Percentiles rank a stretch among this genome's conserved stretches.
Conservation (phyloP, 2,888 invertebrate genomes). For the Leptinotarsa juncta region DNA sequence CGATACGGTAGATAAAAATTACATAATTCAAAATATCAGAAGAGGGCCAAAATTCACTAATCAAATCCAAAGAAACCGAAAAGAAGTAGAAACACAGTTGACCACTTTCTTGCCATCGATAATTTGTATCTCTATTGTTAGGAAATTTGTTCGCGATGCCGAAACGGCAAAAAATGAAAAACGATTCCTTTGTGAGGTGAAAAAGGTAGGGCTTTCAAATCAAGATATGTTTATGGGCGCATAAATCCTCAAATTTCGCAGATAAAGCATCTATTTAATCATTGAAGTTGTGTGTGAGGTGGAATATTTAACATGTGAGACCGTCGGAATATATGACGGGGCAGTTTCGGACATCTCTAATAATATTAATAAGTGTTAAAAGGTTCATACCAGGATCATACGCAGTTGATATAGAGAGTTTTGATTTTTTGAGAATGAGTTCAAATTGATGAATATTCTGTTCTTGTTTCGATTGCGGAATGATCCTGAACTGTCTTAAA, state of each 20-base stretch:
- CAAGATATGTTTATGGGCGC: constrained; percentile 28
- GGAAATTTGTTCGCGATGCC: constrained; percentile 27
- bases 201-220: constrained; percentile 27
- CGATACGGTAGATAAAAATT: neutral
- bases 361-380: too few relatives aligned
- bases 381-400: too few relatives aligned
- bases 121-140: constrained; percentile 41
- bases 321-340: neutral
- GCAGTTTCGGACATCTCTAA: neutral
- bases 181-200: constrained; percentile 20
- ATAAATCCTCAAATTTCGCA: constrained; percentile 30
- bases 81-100: constrained; percentile 30
- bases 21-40: constrained; percentile 21
- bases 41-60: constrained; percentile 31
- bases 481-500: too few relatives aligned
- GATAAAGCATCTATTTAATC: constrained; percentile 27
- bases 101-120: constrained; percentile 36
- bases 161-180: constrained; percentile 22
- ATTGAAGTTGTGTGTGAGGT: constrained; percentile 2
- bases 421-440: too few relatives aligned
- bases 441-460: too few relatives aligned
- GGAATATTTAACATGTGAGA: neutral
- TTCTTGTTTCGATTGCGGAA: too few relatives aligned
- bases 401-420: too few relatives aligned
- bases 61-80: constrained; percentile 30